Evolutionary conservation across 2,797 vertebrate species (phyloP).

Genomic region (Mionectes olivaceus): DNA sequence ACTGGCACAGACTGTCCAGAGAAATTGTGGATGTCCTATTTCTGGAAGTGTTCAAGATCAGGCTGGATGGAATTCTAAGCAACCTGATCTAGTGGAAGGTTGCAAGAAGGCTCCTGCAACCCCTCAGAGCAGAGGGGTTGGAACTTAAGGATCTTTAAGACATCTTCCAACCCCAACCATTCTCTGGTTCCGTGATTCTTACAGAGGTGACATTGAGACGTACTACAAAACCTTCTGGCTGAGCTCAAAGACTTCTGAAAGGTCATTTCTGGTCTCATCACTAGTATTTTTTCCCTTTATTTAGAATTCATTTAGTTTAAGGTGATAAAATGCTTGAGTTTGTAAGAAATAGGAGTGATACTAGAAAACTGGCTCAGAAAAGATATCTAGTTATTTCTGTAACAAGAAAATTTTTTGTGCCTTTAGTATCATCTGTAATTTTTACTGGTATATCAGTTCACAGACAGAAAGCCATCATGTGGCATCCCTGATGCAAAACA

Average conservation of each 20-base stretch:
- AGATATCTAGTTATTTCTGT: neutral
- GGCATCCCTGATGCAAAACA: neutral
- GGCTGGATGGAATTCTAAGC: neutral
- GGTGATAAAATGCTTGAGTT: neutral
- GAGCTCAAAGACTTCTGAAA: neutral
- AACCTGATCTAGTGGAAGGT: neutral
- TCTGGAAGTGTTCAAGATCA: neutral
- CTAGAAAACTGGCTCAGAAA: neutral
- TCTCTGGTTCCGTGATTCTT: neutral
- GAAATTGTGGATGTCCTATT: neutral
- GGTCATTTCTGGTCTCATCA: neutral
- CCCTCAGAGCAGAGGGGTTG: neutral
- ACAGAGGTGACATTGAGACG: neutral
- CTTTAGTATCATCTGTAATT: neutral
- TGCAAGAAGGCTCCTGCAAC: no score
- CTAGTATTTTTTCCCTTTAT: neutral
- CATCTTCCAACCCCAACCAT: neutral
- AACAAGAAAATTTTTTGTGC: neutral
- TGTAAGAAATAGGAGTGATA: neutral
- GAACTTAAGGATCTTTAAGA: neutral
- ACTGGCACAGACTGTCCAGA: neutral
- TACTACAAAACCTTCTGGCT: neutral
- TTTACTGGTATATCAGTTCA: neutral
- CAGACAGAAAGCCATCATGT: neutral
- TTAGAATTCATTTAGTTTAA: neutral